These are phyloP conservation scores for Campopleginae sp. DNA, from an alignment of 2,888 invertebrate genomes.

Conservation along the genomic window DNA sequence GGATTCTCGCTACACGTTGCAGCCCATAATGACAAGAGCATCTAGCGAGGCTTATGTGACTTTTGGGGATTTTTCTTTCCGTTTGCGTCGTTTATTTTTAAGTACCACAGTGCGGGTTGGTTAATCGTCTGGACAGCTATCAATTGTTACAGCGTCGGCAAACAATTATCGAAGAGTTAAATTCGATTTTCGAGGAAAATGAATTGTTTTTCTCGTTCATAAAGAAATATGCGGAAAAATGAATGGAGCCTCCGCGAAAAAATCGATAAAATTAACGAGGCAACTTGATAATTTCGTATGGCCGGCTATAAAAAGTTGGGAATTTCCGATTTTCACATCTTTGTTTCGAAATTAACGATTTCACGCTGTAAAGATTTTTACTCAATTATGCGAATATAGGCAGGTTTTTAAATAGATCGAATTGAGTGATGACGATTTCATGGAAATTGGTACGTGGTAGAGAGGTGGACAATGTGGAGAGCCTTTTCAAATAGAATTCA, in stretches of 20 bases:
- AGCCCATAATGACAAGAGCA: not conserved
- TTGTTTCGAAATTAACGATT: not conserved
- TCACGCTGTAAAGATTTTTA: constrained; percentile 27
- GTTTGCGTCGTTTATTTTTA: not conserved
- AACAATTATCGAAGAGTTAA: not conserved
- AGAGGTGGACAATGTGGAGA: constrained; percentile 17
- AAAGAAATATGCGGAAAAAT: not conserved
- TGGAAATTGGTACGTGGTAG: constrained; percentile 39
- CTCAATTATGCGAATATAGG: constrained; percentile 6
- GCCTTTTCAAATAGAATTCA: not conserved
- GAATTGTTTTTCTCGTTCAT: not conserved
- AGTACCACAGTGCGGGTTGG: not conserved
- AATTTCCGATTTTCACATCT: not conserved
- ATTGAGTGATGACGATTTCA: constrained; percentile 42
- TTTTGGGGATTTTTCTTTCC: not conserved
- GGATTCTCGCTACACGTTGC: not conserved
- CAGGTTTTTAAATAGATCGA: constrained; percentile 28
- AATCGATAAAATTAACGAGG: not conserved
- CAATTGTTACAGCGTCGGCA: not conserved
- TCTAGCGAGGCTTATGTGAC: not conserved
- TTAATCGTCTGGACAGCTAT: not conserved
- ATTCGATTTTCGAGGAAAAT: not conserved
- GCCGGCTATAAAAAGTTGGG: not conserved
- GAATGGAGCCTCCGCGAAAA: not conserved
- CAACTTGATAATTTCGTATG: no score